Evolutionary conservation across 2,888 invertebrate genomes (phyloP).

Genomic region (Drepana falcataria): DNA sequence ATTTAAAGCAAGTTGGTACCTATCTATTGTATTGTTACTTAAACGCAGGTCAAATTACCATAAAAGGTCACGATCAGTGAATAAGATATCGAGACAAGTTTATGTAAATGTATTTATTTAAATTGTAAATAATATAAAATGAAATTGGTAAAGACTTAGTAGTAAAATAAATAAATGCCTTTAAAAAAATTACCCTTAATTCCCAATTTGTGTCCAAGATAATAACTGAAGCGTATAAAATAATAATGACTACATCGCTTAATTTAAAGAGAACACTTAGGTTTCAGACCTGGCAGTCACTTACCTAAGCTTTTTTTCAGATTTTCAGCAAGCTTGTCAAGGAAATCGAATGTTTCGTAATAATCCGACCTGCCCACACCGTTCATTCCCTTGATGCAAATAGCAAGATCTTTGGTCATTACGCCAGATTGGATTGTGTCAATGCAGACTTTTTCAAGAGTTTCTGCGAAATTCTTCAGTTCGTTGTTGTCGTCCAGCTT

Average conservation of each 20-base stretch:
- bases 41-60: neutral
- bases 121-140: conserved; percentile 25
- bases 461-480: conserved; percentile 89
- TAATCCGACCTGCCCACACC: conserved; percentile 90
- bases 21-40: too few species aligned
- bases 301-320: conserved; percentile 81
- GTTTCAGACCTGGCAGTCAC: conserved; percentile 59
- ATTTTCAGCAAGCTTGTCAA: conserved; percentile 96
- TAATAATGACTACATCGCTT: conserved; percentile 19
- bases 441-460: conserved; percentile 93
- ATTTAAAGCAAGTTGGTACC: too few species aligned
- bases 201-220: conserved; percentile 34
- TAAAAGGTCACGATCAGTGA: conserved; percentile 5
- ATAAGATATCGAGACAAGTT: too few species aligned
- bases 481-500: conserved; percentile 91
- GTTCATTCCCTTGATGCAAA: conserved; percentile 96
- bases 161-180: conserved; percentile 52
- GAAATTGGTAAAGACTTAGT: conserved; percentile 18
- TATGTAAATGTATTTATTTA: conserved; percentile 23
- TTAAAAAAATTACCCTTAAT: conserved; percentile 41
- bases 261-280: conserved; percentile 48
- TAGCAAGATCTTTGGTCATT: conserved; percentile 99
- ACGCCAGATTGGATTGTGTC: conserved; percentile 95
- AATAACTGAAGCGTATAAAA: conserved; percentile 20
- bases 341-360: conserved; percentile 97